phyloP scores from a whole-genome alignment of 2,797 vertebrate genomes.

The Rousettus madagascariensis region DNA sequence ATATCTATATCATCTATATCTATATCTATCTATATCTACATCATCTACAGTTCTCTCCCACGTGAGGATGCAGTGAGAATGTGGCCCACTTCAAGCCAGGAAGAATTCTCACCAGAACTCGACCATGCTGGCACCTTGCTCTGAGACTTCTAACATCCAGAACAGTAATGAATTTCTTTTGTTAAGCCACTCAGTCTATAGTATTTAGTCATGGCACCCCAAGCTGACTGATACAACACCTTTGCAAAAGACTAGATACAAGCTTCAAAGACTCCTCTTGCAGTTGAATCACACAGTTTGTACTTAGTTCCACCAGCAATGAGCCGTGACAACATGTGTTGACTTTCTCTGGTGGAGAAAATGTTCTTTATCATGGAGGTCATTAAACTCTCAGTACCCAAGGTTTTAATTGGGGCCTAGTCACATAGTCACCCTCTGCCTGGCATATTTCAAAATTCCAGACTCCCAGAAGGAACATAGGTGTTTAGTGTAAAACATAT shows the following conservation, averaged over 20 bases:
- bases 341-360: neutral
- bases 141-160: neutral
- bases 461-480: neutral
- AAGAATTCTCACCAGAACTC: neutral
- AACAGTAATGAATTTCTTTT: neutral
- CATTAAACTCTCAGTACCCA: neutral
- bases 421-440: neutral
- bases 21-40: neutral
- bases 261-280: neutral
- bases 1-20: neutral
- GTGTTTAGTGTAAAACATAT: neutral
- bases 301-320: neutral
- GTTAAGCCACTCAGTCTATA: neutral
- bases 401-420: neutral
- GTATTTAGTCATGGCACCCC: neutral
- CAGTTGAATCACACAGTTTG: neutral
- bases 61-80: neutral
- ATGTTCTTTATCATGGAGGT: neutral
- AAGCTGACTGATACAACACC: neutral
- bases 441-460: neutral
- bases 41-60: accelerated
- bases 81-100: neutral
- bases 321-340: neutral
- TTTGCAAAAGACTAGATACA: neutral
- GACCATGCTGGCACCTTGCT: accelerated